These are phyloP conservation scores for Emydura subglobosa DNA, from an alignment of 2,113 vertebrate genomes.

Conservation along the genomic window DNA sequence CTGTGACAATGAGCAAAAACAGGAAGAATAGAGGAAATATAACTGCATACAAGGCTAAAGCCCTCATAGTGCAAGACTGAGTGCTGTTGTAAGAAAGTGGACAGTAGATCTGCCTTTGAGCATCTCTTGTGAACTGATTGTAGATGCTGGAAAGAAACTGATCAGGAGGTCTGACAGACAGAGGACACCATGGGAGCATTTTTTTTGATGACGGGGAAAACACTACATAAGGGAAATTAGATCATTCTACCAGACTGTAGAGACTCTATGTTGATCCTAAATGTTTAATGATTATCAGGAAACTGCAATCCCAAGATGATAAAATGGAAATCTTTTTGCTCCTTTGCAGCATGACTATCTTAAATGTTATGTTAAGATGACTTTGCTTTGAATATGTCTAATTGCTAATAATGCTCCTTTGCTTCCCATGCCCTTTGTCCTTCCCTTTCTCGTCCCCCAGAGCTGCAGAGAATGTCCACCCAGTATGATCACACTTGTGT, in stretches of 20 bases:
- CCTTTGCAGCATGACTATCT: background rate
- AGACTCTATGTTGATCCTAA: background rate
- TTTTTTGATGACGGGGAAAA: background rate
- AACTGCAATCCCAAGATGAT: background rate
- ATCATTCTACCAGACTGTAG: background rate
- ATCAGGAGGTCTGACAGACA: background rate
- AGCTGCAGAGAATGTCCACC: background rate
- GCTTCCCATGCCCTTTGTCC: background rate
- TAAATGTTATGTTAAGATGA: background rate
- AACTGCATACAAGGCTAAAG: background rate
- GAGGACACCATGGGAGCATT: background rate
- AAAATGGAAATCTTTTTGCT: background rate
- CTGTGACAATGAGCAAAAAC: background rate
- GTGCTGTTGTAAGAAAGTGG: background rate
- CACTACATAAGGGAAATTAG: background rate
- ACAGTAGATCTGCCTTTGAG: background rate
- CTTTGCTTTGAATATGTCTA: constrained; percentile 1
- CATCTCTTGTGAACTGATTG: background rate
- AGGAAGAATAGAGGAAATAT: background rate
- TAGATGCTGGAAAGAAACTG: background rate
- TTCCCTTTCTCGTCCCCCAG: background rate
- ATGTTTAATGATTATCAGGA: constrained; percentile 7
- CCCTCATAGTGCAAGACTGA: background rate
- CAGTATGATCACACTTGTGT: background rate
- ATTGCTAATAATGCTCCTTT: background rate